phyloP scores from a whole-genome alignment of 1,140 invertebrate species.

The Drosophila lowei region DNA sequence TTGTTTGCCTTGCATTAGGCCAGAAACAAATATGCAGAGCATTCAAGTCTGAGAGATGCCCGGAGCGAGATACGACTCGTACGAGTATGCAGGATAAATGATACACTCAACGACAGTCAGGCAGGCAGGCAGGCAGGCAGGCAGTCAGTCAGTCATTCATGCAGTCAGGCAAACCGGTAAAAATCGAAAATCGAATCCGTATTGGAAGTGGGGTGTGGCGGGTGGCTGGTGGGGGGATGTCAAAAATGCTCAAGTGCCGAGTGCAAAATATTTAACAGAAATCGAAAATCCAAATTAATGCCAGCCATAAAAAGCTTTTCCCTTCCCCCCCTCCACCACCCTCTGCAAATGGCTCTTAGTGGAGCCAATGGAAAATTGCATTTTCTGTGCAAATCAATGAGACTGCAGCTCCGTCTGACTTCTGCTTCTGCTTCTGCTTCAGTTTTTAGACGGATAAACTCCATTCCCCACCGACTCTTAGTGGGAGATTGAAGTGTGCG shows the following conservation, averaged over 20 bases:
- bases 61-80: not conserved
- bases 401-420: constrained; percentile 32
- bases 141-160: not conserved
- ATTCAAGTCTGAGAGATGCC: constrained; percentile 20
- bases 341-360: constrained; percentile 30
- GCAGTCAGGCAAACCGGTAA: constrained; percentile 6
- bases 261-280: constrained; percentile 37
- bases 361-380: constrained; percentile 40
- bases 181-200: constrained; percentile 20
- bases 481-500: no score
- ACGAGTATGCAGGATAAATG: not conserved
- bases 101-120: no score
- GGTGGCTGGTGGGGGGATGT: constrained; percentile 14
- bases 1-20: constrained; percentile 78
- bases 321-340: not conserved
- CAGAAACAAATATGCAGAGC: constrained; percentile 59
- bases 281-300: constrained; percentile 50
- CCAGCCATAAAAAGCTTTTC: constrained; percentile 48
- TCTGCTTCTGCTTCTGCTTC: constrained; percentile 4
- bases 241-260: constrained; percentile 25
- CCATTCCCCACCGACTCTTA: not conserved
- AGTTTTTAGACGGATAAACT: constrained; percentile 16
- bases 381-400: constrained; percentile 48
- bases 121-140: not conserved
- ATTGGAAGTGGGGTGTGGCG: not conserved